Percentiles rank a stretch among this genome's conserved stretches.
phyloP scores from a whole-genome alignment of 2,113 vertebrate genomes.

The Pseudorhombus dupliciocellatus region DNA sequence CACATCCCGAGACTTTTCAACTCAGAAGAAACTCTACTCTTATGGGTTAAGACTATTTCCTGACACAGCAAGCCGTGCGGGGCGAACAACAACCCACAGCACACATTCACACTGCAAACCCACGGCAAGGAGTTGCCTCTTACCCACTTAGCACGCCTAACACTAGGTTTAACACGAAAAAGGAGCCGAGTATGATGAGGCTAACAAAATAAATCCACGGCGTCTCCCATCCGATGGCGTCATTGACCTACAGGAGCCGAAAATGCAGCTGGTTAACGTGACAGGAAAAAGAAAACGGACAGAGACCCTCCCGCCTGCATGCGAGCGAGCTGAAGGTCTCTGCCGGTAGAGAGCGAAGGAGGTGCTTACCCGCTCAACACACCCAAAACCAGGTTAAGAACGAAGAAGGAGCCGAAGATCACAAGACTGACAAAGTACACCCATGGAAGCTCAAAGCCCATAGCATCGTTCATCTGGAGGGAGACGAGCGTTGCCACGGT shows the following conservation, averaged over 20 bases:
- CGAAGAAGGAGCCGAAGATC: conserved; percentile 99
- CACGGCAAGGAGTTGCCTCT: conserved; percentile 80
- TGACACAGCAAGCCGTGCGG: conserved; percentile 12
- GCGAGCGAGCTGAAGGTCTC: conserved; percentile 67
- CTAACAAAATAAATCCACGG: conserved; percentile 99
- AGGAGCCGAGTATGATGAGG: conserved; percentile 99
- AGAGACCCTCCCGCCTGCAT: conserved; percentile 70
- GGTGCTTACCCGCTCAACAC: conserved; percentile 99
- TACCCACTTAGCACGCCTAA: conserved; percentile 99
- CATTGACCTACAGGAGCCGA: conserved; percentile 86
- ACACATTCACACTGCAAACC: conserved; percentile 49
- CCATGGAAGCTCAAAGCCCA: conserved; percentile 99
- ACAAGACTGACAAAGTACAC: conserved; percentile 99
- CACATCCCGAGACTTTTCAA: not conserved
- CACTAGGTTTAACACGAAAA: conserved; percentile 99
- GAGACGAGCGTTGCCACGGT: conserved; percentile 15
- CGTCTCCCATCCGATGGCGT: conserved; percentile 96
- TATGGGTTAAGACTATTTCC: not conserved
- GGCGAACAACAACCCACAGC: conserved; percentile 39
- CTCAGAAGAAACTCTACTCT: not conserved
- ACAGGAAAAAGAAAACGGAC: conserved; percentile 52
- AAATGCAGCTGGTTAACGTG: conserved; percentile 84
- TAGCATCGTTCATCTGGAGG: conserved; percentile 99
- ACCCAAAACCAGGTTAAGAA: conserved; percentile 99
- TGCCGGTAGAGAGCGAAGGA: conserved; percentile 83